Conservation (phyloP, 1,140 invertebrate genomes). For the Drosophila takahashii region DNA sequence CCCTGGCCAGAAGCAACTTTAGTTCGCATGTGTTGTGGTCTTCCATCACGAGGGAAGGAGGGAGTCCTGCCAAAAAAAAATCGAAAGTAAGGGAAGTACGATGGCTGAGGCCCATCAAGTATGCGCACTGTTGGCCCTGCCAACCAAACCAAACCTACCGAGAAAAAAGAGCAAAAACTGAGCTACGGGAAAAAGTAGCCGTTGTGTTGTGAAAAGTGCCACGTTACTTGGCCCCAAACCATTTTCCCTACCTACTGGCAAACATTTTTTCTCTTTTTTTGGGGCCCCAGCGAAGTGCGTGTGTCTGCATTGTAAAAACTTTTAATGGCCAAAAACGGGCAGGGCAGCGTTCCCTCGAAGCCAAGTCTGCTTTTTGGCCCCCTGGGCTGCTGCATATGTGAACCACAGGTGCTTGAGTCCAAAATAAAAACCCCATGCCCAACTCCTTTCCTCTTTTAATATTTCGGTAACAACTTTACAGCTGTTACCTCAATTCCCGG, state of each 20-base stretch:
- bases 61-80: neutral
- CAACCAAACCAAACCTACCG: slow-evolving; percentile 17
- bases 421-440: neutral
- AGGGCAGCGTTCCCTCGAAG: slow-evolving; percentile 6
- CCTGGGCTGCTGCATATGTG: slow-evolving; percentile 56
- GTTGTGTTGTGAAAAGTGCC: slow-evolving; percentile 34
- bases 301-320: slow-evolving; percentile 83
- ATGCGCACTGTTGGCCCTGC: slow-evolving; percentile 76
- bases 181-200: slow-evolving; percentile 21
- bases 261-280: slow-evolving; percentile 1
- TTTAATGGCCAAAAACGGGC: slow-evolving; percentile 66
- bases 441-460: slow-evolving; percentile 1
- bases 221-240: slow-evolving; percentile 17
- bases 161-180: slow-evolving; percentile 30
- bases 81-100: neutral
- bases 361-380: slow-evolving; percentile 15
- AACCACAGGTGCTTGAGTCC: slow-evolving; percentile 60
- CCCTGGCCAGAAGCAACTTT: slow-evolving; percentile 50
- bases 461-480: slow-evolving; percentile 59
- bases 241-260: neutral
- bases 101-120: slow-evolving; percentile 58
- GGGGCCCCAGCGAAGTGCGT: slow-evolving; percentile 60
- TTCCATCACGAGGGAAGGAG: slow-evolving; percentile 55
- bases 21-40: slow-evolving; percentile 80
- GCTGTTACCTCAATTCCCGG: slow-evolving; percentile 58